Percentiles rank a stretch among this genome's conserved stretches.
These are phyloP conservation scores for Stichodactyla helianthus DNA, from an alignment of 64 coral and sea anemone genomes.

Conservation along the genomic window DNA sequence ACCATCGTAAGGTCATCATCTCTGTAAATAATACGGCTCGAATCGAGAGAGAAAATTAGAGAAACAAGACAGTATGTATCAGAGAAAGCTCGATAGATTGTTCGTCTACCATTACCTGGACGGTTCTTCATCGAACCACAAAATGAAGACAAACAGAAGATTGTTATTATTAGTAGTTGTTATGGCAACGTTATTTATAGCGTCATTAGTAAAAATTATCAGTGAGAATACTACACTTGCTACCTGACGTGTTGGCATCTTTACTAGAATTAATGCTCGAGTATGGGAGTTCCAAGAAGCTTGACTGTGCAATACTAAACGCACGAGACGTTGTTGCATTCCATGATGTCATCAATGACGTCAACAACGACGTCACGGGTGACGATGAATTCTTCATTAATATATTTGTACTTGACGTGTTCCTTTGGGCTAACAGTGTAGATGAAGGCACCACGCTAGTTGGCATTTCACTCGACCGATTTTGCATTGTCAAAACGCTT, in stretches of 20 bases:
- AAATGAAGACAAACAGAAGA: background rate
- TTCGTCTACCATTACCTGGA: background rate
- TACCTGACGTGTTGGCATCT: conserved; percentile 2
- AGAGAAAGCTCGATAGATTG: background rate
- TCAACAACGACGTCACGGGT: too few species aligned
- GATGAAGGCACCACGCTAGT: background rate
- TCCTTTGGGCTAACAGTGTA: background rate
- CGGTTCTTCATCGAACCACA: background rate
- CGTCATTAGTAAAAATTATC: background rate
- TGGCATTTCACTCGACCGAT: background rate
- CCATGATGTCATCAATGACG: background rate
- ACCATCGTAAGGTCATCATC: background rate
- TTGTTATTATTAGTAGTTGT: background rate
- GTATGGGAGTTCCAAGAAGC: background rate
- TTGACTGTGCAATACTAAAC: background rate
- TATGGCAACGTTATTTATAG: background rate
- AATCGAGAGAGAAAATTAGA: background rate
- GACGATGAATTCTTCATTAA: too few species aligned
- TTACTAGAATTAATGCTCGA: background rate
- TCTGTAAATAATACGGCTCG: background rate
- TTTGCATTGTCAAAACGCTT: background rate
- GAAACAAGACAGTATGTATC: background rate
- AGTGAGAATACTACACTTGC: background rate
- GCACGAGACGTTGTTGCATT: background rate
- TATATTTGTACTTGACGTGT: background rate